Conservation (phyloP, 2,888 invertebrate species). For the Nasonia oneida region DNA sequence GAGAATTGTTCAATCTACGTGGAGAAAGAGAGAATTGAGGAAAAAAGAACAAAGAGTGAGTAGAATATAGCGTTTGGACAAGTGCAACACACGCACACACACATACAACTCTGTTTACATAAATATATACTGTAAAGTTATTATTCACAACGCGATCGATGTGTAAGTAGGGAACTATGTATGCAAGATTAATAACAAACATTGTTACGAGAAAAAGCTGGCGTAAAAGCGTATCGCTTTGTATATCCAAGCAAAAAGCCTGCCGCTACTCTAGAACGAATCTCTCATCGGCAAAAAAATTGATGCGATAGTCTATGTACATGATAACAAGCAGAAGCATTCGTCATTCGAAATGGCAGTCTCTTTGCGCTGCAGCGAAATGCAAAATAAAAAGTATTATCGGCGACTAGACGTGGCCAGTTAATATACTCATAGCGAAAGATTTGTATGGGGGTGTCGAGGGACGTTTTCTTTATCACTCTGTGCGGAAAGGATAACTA, state of each 20-base stretch:
- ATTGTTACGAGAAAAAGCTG: background rate
- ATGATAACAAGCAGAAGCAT: background rate
- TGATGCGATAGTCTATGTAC: background rate
- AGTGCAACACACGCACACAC: background rate
- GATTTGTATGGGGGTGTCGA: background rate
- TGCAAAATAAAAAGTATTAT: background rate
- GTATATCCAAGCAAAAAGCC: background rate
- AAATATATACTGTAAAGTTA: background rate
- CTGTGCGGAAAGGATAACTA: conserved; percentile 71
- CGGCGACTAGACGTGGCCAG: background rate
- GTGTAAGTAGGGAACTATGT: background rate
- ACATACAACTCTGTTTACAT: background rate
- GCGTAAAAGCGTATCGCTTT: conserved; percentile 8
- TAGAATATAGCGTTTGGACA: conserved; percentile 13
- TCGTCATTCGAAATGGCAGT: too few species aligned
- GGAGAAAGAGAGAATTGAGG: conserved; percentile 49
- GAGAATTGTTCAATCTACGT: conserved; percentile 30
- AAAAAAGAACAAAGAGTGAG: conserved; percentile 11
- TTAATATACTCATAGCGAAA: background rate
- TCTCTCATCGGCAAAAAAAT: background rate
- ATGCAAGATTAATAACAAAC: background rate
- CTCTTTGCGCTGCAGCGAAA: background rate
- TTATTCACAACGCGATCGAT: background rate
- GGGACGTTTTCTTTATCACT: background rate
- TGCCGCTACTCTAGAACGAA: background rate